Conservation (phyloP, 2,797 vertebrate genomes). For the Nyctibius grandis region DNA sequence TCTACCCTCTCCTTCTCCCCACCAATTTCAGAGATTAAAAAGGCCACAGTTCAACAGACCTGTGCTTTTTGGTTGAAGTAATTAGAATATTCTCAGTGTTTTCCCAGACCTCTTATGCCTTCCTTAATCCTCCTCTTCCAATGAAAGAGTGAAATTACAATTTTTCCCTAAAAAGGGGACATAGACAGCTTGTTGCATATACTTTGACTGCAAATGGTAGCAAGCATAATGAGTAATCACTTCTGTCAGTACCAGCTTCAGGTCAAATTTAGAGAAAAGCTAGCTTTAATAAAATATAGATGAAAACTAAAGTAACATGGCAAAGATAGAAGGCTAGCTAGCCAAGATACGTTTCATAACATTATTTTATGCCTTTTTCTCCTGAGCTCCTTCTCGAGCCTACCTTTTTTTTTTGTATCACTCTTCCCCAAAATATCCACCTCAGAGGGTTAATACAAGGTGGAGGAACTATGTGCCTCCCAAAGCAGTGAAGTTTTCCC, state of each 20-base stretch:
- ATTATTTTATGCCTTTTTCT: background rate
- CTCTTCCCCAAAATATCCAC: background rate
- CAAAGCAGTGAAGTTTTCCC: background rate
- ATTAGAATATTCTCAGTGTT: background rate
- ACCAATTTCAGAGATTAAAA: background rate
- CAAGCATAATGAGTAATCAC: background rate
- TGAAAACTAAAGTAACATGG: background rate
- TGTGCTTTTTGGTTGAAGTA: background rate
- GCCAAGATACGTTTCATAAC: background rate
- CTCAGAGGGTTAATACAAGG: background rate
- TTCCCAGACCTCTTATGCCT: background rate
- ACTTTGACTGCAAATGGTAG: background rate
- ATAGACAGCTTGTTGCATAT: background rate
- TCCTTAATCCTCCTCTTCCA: background rate
- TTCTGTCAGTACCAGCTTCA: background rate
- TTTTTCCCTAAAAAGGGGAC: background rate
- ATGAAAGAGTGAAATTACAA: background rate
- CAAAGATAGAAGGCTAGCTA: background rate
- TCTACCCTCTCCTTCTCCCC: background rate
- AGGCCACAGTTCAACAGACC: background rate
- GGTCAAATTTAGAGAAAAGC: background rate
- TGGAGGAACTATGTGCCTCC: background rate
- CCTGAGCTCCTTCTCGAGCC: background rate
- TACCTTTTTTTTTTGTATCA: background rate
- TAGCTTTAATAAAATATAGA: background rate